Conservation (phyloP, 2,888 invertebrate genomes). For the Fragum sueziense region DNA sequence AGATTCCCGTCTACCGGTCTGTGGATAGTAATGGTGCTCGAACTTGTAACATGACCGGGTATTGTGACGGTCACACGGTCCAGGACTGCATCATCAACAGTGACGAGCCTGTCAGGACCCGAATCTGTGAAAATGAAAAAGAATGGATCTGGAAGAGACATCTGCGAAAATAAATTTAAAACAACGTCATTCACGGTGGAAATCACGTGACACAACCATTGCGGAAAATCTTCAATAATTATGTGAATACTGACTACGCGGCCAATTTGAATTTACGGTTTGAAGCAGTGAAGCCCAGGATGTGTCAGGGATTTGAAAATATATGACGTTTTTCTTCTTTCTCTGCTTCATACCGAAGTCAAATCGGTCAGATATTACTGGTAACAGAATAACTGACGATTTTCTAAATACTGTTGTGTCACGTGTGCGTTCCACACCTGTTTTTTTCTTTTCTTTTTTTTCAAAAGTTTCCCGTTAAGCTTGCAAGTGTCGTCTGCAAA, state of each 20-base stretch:
- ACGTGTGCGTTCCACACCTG: too few relatives aligned
- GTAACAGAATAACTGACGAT: too few relatives aligned
- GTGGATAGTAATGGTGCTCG: constrained; percentile 15
- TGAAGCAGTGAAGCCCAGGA: background rate
- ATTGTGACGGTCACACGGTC: constrained; percentile 29
- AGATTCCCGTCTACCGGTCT: constrained; percentile 14
- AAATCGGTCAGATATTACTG: too few relatives aligned
- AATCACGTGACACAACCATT: background rate
- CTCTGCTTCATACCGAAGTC: too few relatives aligned
- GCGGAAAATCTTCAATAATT: background rate
- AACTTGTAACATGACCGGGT: constrained; percentile 39
- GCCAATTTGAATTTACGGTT: background rate
- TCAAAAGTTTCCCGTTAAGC: too few relatives aligned
- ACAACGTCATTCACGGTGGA: background rate
- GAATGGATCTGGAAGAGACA: background rate
- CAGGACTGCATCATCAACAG: constrained; percentile 4
- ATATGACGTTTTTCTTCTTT: background rate
- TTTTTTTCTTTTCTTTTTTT: too few relatives aligned
- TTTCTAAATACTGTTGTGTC: too few relatives aligned
- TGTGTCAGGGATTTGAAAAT: background rate
- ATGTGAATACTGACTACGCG: background rate
- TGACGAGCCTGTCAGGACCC: constrained; percentile 3
- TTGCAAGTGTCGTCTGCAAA: too few relatives aligned
- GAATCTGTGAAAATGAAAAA: background rate
- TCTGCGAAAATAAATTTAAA: background rate